phyloP scores from a whole-genome alignment of 2,113 vertebrate species.

The Phalacrocorax carbo region DNA sequence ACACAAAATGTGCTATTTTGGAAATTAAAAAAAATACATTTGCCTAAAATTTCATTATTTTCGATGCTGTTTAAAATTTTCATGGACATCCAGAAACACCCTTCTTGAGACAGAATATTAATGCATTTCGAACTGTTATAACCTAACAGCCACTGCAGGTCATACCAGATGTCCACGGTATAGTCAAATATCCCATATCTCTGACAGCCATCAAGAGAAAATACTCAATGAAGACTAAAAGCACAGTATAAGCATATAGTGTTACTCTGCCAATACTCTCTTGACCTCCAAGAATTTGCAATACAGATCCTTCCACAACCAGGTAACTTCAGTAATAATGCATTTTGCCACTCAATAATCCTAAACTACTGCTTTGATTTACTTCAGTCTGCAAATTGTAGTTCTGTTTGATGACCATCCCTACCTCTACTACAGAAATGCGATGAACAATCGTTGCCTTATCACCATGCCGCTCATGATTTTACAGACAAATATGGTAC shows the following conservation, averaged over 20 bases:
- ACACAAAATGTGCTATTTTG: not conserved
- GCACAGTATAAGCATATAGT: not conserved
- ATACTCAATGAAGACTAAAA: not conserved
- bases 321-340: not conserved
- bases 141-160: not conserved
- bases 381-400: not conserved
- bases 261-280: not conserved
- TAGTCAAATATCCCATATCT: not conserved
- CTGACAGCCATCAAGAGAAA: not conserved
- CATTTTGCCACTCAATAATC: not conserved
- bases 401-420: not conserved
- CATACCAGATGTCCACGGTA: too few relatives aligned
- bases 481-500: not conserved
- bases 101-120: not conserved
- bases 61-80: not conserved
- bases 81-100: not conserved
- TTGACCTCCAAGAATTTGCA: not conserved
- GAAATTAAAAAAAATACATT: not conserved
- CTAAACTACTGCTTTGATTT: not conserved
- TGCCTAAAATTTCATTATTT: not conserved
- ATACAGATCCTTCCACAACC: not conserved
- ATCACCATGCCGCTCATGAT: not conserved
- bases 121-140: not conserved
- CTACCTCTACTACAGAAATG: not conserved
- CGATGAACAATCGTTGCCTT: not conserved